phyloP scores from a whole-genome alignment of 2,113 vertebrate genomes.

The Cynopterus brachyotis region DNA sequence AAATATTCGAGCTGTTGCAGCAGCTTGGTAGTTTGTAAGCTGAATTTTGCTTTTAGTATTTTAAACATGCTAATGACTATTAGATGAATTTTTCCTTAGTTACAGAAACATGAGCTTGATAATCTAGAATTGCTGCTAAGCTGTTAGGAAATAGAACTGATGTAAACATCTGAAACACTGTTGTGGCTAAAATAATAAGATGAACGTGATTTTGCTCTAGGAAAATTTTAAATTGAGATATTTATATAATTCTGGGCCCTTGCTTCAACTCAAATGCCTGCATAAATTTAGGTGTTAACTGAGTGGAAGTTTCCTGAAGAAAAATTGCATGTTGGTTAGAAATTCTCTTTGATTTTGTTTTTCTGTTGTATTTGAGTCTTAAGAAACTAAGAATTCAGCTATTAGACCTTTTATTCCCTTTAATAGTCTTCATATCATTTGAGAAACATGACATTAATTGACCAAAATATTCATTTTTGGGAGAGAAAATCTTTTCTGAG shows the following conservation, averaged over 20 bases:
- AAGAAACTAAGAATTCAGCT: neutral
- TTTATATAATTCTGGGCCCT: neutral
- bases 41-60: neutral
- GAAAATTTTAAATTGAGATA: neutral
- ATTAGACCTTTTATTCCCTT: neutral
- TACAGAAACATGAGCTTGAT: neutral
- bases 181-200: neutral
- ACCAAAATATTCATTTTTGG: neutral
- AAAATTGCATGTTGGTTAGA: neutral
- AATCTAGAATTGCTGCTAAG: neutral
- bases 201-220: neutral
- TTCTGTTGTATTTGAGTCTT: constrained; percentile 12
- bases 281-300: neutral
- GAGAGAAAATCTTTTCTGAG: neutral
- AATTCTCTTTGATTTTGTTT: neutral
- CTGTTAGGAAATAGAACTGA: neutral
- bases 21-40: neutral
- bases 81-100: neutral
- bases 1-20: neutral
- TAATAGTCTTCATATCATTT: neutral
- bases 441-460: neutral
- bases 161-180: neutral
- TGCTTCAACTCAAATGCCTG: neutral
- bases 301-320: neutral
- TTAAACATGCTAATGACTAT: neutral